These are phyloP conservation scores for Tiliqua scincoides DNA, from an alignment of 2,113 vertebrate species.

Conservation along the genomic window DNA sequence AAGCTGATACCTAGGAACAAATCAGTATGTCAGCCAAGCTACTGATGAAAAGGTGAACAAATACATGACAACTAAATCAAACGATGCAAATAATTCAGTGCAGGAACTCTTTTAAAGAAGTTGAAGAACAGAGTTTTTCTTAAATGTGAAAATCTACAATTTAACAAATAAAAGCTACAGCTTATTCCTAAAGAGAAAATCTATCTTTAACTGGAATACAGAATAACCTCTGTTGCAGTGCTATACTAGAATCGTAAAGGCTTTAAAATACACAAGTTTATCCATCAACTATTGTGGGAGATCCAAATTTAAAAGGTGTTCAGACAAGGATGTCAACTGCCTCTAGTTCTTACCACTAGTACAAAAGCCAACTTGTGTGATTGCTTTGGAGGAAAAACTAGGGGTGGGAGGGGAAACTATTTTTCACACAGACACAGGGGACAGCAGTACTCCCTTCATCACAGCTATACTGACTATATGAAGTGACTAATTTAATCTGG, in stretches of 20 bases:
- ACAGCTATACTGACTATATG: no score
- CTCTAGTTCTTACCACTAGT: background rate
- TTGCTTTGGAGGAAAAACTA: background rate
- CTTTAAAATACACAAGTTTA: background rate
- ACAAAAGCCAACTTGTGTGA: background rate
- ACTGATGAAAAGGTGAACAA: background rate
- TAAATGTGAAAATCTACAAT: background rate
- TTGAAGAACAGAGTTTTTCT: background rate
- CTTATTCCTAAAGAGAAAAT: background rate
- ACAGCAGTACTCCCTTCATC: background rate
- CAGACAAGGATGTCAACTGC: background rate
- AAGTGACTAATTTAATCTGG: background rate
- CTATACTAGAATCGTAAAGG: background rate
- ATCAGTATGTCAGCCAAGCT: background rate
- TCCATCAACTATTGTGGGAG: background rate
- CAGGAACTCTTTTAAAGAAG: background rate
- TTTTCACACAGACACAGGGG: background rate
- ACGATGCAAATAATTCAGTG: background rate
- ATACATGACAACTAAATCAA: background rate
- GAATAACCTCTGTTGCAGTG: background rate
- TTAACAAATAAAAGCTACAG: background rate
- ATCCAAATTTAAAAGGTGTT: background rate
- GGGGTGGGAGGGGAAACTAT: background rate
- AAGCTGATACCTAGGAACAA: constrained; percentile 82
- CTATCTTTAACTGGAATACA: background rate